Evolutionary conservation across 2,888 invertebrate species (phyloP), one percentile per base, ranked within the genome.

Genomic region (Drosophila incognita): DNA sequence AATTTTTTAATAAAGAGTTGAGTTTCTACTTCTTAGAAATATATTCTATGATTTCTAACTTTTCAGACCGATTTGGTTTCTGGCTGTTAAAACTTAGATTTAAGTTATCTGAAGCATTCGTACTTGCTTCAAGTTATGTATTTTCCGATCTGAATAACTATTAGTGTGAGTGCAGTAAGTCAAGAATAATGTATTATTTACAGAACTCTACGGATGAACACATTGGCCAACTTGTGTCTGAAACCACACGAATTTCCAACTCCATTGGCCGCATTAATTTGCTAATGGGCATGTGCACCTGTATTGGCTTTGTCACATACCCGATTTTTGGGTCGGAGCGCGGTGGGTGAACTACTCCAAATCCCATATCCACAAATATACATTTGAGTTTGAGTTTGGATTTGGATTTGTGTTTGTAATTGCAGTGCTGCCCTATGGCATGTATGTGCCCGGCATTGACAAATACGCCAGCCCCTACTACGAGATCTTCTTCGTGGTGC

Each of bases 341-440:
- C 40, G 90, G 91, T 91, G 48, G 59, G 72, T 36, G 18, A 42
- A 38, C 27, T 11, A 18, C 10, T 24, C 29, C 10, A 40, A 27
- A 29, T 51, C n/a, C 38, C 7, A 48, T 51, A 15, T 64, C 52
- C 42, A 18, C 36, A 21, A 11, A 48, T 36, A 54, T 24, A 10
- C 13, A 52, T 33, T 36, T 61, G 33, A 27, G 31, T 33, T 10
- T 33, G 31, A 33, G 33, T 33, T 11, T 33, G 10, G 10, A 33
- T 11, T 33, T 4, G 56, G 29, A 15, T 35, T 60, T 31, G 29
- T 48, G 5, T 48, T 53, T 59, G 48, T 29, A 56, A 65, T 75
- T 29, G 21, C 64, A 92, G 92, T 89, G 66, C 65, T 92, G 21
- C 91, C 91, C 27, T 91, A 88, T 69, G 91, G 91, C 59, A 79